Percentiles rank a stretch among this genome's conserved stretches.
Conservation (phyloP, 2,113 vertebrate genomes). For the Channa argus region DNA sequence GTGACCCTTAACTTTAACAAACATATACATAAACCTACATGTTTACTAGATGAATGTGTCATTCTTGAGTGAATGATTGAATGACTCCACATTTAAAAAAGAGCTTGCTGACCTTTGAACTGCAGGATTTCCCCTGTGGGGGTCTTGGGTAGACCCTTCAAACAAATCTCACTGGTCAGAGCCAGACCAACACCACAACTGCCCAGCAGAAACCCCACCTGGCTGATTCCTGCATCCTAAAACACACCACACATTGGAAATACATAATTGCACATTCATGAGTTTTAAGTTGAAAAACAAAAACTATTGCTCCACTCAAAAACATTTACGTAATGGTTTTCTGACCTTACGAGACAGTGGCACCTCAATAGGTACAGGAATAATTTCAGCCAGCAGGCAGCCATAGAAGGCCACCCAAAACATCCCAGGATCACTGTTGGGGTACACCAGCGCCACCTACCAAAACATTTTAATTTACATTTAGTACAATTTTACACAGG, state of each 20-base stretch:
- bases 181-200: constrained; percentile 95
- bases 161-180: constrained; percentile 96
- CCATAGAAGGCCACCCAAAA: constrained; percentile 98
- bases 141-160: constrained; percentile 97
- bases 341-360: constrained; percentile 97
- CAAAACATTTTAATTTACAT: constrained; percentile 1
- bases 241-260: constrained; percentile 19
- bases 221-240: constrained; percentile 96
- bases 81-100: background rate
- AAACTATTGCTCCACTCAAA: background rate
- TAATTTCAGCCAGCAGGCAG: constrained; percentile 96
- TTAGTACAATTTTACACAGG: too few relatives aligned
- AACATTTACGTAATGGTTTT: background rate
- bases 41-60: too few relatives aligned
- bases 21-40: too few relatives aligned
- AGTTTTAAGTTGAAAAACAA: background rate
- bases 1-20: background rate
- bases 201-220: constrained; percentile 97
- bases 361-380: constrained; percentile 98
- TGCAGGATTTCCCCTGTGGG: constrained; percentile 96
- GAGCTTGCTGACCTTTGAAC: constrained; percentile 90
- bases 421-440: constrained; percentile 98
- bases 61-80: background rate
- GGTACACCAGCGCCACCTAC: constrained; percentile 96
- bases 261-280: background rate